Evolutionary conservation across 2,888 invertebrate genomes (phyloP), one percentile per base, ranked within the genome.

Genomic region (Diaphora mendica): DNA sequence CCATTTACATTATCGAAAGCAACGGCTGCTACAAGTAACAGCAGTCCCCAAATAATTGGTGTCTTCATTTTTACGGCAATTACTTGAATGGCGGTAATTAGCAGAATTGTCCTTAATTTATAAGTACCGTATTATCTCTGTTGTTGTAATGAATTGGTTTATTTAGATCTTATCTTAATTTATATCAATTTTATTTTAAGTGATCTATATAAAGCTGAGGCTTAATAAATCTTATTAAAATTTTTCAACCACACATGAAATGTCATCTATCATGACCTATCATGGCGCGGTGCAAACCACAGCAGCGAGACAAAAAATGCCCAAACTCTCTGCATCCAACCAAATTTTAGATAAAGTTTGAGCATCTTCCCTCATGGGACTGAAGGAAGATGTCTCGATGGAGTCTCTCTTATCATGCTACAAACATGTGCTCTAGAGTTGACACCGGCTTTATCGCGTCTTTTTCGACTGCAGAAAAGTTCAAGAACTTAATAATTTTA

Each of bases 51-150:
- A 4, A 79, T 23, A 23, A 77, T 23, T 20, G 75, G 44, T 11
- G 64, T 23, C 79, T 77, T 83, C 86, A 86, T 86, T 76, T 76
- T 80, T 62, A 62, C 44, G 66, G 26, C 55, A 35, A 66, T 72
- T 59, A 65, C 55, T 9, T 5, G 51, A 77, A 73, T 80, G 42
- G 64, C 44, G 23, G 42, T 11, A 15, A 59, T 44, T 70, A 48
- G 23, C 35, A 44, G 33, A 17, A 44, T n/a, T n/a, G 20, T 30
- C 67, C 70, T 62, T 65, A 26, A 26, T 82, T 75, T 84, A 82
- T 84, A 83, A 78, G 74, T 26, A 68, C 59, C 13, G 44, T 33
- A 51, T 79, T 77, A 85, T 85, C 82, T 59, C 69, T 64, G 71
- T 65, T 77, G 68, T 20, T 64, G 33, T 17, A 48, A 64, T 64